phyloP scores from a whole-genome alignment of 2,888 invertebrate species.

The Rhabditoides inermis region DNA sequence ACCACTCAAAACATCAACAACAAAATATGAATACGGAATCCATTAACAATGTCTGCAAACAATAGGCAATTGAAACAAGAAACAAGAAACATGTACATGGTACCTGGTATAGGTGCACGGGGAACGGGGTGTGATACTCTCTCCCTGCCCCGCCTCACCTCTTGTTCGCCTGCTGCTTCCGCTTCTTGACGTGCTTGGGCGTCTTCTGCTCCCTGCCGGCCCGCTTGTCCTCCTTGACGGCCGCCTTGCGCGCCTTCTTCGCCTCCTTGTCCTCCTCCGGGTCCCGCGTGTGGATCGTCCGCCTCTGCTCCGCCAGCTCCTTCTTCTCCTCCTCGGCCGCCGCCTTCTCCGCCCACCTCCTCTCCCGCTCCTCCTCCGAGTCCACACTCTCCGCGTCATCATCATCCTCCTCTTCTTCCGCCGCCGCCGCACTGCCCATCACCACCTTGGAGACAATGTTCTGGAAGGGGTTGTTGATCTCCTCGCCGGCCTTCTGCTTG shows the following conservation, averaged over 20 bases:
- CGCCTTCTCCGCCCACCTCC: conserved; percentile 9
- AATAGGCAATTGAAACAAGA: too few species aligned
- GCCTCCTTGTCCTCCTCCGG: conserved; percentile 53
- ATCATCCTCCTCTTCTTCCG: too few species aligned
- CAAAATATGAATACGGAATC: too few species aligned
- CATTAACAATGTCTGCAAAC: too few species aligned
- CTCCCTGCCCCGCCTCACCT: conserved; percentile 16
- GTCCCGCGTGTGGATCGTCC: conserved; percentile 56
- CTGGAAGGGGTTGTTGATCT: conserved; percentile 66
- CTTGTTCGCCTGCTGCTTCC: conserved; percentile 61
- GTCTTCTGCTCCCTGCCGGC: conserved; percentile 79
- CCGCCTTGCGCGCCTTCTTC: conserved; percentile 66
- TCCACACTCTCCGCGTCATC: conserved; percentile 19
- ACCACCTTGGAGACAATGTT: conserved; percentile 66
- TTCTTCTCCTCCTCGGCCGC: conserved; percentile 15
- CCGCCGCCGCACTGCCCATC: conserved; percentile 11
- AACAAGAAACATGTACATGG: too few species aligned
- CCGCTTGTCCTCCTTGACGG: conserved; percentile 76
- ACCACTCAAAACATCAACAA: conserved; percentile 1
- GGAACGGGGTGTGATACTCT: neutral
- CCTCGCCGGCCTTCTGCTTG: conserved; percentile 66
- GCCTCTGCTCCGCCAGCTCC: conserved; percentile 18
- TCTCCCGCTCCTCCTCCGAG: too few species aligned
- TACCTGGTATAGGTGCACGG: too few species aligned
- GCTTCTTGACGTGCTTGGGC: conserved; percentile 86